Evolutionary conservation across 2,797 vertebrate genomes (phyloP).

Genomic region (Helarctos malayanus): DNA sequence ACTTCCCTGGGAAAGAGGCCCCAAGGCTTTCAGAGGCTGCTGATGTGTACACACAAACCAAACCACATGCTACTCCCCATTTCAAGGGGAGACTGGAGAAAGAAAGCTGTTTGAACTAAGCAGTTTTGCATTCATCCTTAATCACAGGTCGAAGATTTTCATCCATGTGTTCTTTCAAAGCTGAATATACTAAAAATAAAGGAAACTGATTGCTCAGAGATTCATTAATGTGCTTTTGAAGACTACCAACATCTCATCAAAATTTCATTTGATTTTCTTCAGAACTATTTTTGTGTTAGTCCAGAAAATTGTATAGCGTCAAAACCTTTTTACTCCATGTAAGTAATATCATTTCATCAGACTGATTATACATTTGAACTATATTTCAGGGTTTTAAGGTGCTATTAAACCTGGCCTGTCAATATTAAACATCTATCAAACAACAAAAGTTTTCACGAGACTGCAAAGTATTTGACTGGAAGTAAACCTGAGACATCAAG

Average conservation of each 20-base stretch:
- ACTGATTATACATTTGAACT: neutral
- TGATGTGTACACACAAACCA: neutral
- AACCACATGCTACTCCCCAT: neutral
- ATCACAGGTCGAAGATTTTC: constrained; percentile 34
- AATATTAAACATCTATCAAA: constrained; percentile 18
- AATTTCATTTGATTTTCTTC: constrained; percentile 55
- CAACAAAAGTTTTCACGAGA: neutral
- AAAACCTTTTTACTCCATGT: constrained; percentile 1
- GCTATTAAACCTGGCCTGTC: neutral
- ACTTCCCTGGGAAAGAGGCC: neutral
- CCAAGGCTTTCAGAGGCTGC: neutral
- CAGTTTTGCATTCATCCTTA: constrained; percentile 19
- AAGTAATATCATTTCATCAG: neutral
- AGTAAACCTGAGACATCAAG: neutral
- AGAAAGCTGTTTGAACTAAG: neutral
- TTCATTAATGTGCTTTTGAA: constrained; percentile 46
- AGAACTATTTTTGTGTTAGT: constrained; percentile 14
- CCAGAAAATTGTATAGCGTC: neutral
- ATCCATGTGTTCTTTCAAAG: constrained; percentile 14
- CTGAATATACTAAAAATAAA: constrained; percentile 33
- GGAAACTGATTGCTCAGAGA: neutral
- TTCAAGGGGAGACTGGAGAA: neutral
- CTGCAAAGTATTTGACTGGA: neutral
- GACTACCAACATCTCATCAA: constrained; percentile 26
- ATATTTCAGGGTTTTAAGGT: neutral